A percentile compares a stretch with the other conserved stretches of the same genome.
Evolutionary conservation across 2,113 vertebrate genomes (phyloP).

Genomic region (Tringa solitaria): DNA sequence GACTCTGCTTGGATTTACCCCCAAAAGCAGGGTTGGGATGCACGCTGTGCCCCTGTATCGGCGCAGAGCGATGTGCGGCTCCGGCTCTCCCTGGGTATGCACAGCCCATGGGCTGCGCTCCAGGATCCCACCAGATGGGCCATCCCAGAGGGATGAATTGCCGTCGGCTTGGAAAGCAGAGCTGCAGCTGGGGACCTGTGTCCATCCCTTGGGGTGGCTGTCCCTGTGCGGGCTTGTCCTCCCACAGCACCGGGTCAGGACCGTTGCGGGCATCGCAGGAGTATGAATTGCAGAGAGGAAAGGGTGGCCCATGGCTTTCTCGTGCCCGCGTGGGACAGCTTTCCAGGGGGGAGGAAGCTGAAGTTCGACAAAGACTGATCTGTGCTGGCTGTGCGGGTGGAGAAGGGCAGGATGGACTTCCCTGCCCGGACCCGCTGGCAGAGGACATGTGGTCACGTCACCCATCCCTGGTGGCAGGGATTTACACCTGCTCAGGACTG

Average conservation of each 20-base stretch:
- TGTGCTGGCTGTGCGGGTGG: not conserved
- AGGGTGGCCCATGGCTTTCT: rapidly evolving
- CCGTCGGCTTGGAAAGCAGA: not conserved
- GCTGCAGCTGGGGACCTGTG: not conserved
- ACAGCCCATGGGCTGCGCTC: rapidly evolving
- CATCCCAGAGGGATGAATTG: rapidly evolving
- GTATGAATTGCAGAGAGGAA: rapidly evolving
- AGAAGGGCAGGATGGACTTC: not conserved
- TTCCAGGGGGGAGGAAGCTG: not conserved
- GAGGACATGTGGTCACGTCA: not conserved
- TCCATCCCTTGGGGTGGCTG: not conserved
- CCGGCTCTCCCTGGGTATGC: not conserved
- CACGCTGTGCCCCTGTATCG: rapidly evolving
- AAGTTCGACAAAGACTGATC: rapidly evolving
- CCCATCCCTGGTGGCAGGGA: not conserved
- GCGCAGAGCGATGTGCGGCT: not conserved
- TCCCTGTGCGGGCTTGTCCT: not conserved
- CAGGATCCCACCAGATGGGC: not conserved
- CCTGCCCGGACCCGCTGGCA: not conserved
- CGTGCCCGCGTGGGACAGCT: not conserved
- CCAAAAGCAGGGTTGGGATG: rapidly evolving
- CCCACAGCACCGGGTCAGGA: rapidly evolving
- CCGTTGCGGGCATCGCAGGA: rapidly evolving
- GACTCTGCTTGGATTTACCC: not conserved
- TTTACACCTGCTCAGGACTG: not conserved